These are phyloP conservation scores for Propsilocerus akamusi DNA, from an alignment of 1,140 invertebrate genomes.

Conservation along the genomic window DNA sequence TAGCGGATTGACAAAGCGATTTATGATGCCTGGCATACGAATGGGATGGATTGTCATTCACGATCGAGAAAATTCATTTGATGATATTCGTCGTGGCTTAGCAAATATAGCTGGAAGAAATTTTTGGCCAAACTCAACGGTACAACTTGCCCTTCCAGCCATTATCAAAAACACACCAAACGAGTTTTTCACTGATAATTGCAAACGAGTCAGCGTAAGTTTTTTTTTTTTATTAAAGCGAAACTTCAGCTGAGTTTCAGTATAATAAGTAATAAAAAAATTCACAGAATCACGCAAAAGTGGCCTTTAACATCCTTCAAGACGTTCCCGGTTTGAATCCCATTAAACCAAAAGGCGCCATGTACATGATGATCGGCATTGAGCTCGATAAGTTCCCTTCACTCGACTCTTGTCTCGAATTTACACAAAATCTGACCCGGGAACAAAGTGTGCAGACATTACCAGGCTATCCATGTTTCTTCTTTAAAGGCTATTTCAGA, in stretches of 20 bases:
- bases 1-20: conserved; percentile 80
- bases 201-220: background rate
- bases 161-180: conserved; percentile 35
- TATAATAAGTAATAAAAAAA: background rate
- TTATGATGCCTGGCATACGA: conserved; percentile 84
- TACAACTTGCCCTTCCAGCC: conserved; percentile 71
- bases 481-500: background rate
- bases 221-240: background rate
- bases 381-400: background rate
- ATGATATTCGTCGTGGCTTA: conserved; percentile 48
- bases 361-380: background rate
- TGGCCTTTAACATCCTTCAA: background rate
- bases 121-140: conserved; percentile 67
- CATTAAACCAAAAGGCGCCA: background rate
- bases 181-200: background rate
- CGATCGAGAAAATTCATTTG: conserved; percentile 51
- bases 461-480: background rate
- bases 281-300: background rate
- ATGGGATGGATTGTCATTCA: conserved; percentile 90
- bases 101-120: conserved; percentile 58
- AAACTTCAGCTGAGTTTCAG: background rate
- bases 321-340: background rate
- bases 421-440: background rate
- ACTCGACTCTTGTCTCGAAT: background rate
- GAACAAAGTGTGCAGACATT: background rate